phyloP scores from a whole-genome alignment of 2,888 invertebrate genomes.

The Physocephala rufipes region DNA sequence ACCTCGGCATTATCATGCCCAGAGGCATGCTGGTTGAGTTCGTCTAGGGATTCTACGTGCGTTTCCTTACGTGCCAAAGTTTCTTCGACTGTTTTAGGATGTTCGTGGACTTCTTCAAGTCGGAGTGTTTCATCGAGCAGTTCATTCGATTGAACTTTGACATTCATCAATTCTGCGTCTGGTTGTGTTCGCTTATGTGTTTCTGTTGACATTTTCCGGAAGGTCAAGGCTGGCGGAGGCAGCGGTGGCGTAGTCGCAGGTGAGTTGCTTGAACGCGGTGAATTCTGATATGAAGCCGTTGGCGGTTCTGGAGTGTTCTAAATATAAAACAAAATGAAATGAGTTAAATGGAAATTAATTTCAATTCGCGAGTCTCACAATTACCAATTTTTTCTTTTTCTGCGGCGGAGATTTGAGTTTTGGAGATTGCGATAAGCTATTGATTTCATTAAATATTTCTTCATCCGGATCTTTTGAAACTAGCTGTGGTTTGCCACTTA shows the following conservation, averaged over 20 bases:
- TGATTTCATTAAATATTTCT: background rate
- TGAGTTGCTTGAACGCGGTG: slow-evolving; percentile 10
- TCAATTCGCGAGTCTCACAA: background rate
- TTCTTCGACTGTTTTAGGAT: background rate
- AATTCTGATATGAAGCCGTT: background rate
- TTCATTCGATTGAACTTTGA: too few species aligned
- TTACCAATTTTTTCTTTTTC: slow-evolving; percentile 41
- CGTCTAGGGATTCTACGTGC: background rate
- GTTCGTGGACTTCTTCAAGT: too few species aligned
- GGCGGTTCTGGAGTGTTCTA: slow-evolving; percentile 22
- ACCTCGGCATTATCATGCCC: slow-evolving; percentile 44
- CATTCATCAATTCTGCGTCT: background rate
- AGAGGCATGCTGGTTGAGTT: slow-evolving; percentile 44
- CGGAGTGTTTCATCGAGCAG: too few species aligned
- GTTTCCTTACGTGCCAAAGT: too few species aligned
- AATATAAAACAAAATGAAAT: background rate
- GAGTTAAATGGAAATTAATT: background rate
- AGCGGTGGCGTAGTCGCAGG: slow-evolving; percentile 10
- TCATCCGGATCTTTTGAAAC: slow-evolving; percentile 36
- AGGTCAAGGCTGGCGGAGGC: background rate
- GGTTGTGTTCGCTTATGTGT: background rate
- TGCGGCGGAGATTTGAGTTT: slow-evolving; percentile 21
- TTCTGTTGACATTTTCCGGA: background rate
- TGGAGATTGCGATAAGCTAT: background rate
- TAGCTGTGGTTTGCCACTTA: slow-evolving; percentile 45